Percentiles rank a stretch among this genome's conserved stretches.
phyloP scores from a whole-genome alignment of 2,888 invertebrate genomes.

The Athrips mouffetella region DNA sequence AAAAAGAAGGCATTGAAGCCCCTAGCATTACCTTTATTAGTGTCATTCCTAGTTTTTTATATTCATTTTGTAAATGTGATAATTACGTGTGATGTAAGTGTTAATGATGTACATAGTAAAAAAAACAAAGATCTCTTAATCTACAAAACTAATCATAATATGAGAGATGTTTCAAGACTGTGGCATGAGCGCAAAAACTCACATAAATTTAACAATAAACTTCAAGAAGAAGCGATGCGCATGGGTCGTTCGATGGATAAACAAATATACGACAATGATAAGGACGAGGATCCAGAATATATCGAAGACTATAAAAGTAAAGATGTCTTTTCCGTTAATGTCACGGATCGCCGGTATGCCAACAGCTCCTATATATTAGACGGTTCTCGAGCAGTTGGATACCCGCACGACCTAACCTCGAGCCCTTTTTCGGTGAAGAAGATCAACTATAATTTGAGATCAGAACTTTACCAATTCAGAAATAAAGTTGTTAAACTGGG shows the following conservation, averaged over 20 bases:
- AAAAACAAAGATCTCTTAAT: not conserved
- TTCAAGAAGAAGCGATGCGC: slow-evolving; percentile 37
- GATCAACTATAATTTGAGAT: slow-evolving; percentile 60
- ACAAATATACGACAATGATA: slow-evolving; percentile 43
- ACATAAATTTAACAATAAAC: slow-evolving; percentile 30
- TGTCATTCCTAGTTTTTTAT: slow-evolving; percentile 60
- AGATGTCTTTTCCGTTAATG: slow-evolving; percentile 39
- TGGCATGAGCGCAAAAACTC: slow-evolving; percentile 40
- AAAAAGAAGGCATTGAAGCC: slow-evolving; percentile 38
- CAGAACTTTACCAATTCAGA: slow-evolving; percentile 53
- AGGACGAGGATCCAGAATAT: slow-evolving; percentile 47
- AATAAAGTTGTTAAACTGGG: slow-evolving; percentile 79
- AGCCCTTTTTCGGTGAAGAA: slow-evolving; percentile 61
- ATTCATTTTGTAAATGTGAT: slow-evolving; percentile 70
- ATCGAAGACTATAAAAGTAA: slow-evolving; percentile 51
- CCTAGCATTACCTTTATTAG: slow-evolving; percentile 40
- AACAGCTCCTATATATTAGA: slow-evolving; percentile 31
- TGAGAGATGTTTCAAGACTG: slow-evolving; percentile 38
- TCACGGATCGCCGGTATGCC: slow-evolving; percentile 31
- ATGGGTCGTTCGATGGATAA: slow-evolving; percentile 43
- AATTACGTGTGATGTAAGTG: slow-evolving; percentile 71
- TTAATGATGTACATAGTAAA: slow-evolving; percentile 51
- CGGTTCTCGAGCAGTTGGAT: slow-evolving; percentile 50
- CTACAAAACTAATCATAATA: slow-evolving; percentile 32
- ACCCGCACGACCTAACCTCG: slow-evolving; percentile 58